Evolutionary conservation across 1,140 invertebrate species (phyloP).

Genomic region (Lineus longissimus): DNA sequence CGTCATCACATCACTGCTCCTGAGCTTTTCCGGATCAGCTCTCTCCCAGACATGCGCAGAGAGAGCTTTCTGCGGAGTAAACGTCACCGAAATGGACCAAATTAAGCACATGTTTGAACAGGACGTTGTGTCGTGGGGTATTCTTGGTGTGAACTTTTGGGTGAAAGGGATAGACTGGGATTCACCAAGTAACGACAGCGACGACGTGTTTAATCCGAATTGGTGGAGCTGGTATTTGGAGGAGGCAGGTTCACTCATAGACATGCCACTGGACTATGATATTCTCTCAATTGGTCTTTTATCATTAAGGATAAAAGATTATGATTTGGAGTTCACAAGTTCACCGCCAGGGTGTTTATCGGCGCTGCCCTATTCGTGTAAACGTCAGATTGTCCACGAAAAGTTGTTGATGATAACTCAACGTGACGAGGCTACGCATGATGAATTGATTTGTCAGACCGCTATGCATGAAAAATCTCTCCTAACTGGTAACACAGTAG

Average conservation of each 20-base stretch:
- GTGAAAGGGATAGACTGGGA: neutral
- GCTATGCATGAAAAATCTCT: too few species aligned
- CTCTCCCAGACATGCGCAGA: too few species aligned
- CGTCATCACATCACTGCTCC: too few species aligned
- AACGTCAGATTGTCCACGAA: neutral
- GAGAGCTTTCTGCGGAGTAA: too few species aligned
- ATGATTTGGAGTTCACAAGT: neutral
- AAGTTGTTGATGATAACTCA: too few species aligned
- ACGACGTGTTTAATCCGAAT: neutral
- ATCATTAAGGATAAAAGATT: neutral
- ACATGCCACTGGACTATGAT: constrained; percentile 4
- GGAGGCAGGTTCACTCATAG: neutral
- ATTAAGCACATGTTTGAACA: too few species aligned
- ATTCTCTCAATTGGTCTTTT: neutral
- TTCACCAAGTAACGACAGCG: neutral
- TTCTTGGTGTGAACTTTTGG: neutral
- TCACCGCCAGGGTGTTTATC: constrained; percentile 2
- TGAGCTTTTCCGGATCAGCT: too few species aligned
- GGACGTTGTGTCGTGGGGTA: too few species aligned
- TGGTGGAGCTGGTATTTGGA: neutral
- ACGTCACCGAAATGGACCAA: too few species aligned
- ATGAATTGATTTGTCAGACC: too few species aligned
- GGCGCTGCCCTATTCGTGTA: neutral
- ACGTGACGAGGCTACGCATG: too few species aligned
- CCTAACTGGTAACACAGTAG: too few species aligned